These are phyloP conservation scores for Hormaphis cornu DNA, from an alignment of 1,140 invertebrate species.

Conservation along the genomic window DNA sequence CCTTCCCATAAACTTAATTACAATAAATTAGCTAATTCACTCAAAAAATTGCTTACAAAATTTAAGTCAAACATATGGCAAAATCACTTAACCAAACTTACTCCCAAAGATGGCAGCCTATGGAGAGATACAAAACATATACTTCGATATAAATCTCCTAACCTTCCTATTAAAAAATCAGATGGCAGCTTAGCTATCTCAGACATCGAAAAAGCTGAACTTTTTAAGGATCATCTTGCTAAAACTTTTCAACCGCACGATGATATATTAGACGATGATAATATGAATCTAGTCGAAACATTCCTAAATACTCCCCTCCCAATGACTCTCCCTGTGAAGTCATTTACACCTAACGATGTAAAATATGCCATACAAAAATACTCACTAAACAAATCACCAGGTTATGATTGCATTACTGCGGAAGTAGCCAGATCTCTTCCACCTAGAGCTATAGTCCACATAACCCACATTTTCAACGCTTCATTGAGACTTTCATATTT, in stretches of 20 bases:
- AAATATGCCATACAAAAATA: not conserved
- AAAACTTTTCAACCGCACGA: not conserved
- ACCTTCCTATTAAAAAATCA: not conserved
- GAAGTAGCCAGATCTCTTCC: not conserved
- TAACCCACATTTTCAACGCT: not conserved
- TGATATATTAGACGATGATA: not conserved
- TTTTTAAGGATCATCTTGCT: not conserved
- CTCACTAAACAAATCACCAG: constrained; percentile 21
- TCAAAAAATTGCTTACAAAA: not conserved
- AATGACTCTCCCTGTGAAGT: not conserved
- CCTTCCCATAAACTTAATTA: not conserved
- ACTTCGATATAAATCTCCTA: not conserved
- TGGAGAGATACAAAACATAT: not conserved
- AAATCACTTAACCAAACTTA: not conserved
- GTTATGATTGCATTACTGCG: not conserved
- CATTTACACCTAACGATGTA: not conserved
- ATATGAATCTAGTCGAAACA: not conserved
- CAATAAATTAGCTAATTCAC: not conserved
- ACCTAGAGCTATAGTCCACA: not conserved
- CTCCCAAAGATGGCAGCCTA: not conserved
- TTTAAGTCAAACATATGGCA: not conserved
- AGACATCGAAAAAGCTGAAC: not conserved
- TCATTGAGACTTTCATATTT: not conserved
- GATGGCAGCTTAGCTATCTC: not conserved
- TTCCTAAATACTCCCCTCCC: not conserved